These are phyloP conservation scores for Silurus glanis DNA, from an alignment of 2,113 vertebrate species.

Conservation along the genomic window DNA sequence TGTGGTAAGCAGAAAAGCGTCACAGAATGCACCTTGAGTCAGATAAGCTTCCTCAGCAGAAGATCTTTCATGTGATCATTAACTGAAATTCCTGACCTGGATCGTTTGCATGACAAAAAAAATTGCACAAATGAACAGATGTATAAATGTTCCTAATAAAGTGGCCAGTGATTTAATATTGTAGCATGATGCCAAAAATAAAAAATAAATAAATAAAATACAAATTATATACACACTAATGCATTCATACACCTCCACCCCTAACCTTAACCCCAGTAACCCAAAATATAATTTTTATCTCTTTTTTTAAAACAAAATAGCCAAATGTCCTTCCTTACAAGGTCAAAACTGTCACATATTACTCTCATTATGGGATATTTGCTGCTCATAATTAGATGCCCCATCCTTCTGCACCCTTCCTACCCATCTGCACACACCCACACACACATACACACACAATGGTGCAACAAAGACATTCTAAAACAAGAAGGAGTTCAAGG, in stretches of 20 bases:
- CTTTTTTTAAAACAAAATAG: not conserved
- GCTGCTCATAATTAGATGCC: not conserved
- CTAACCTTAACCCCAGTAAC: not conserved
- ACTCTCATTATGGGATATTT: not conserved
- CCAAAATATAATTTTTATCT: not conserved
- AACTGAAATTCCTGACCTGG: not conserved
- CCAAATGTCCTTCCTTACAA: not conserved
- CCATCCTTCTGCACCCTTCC: not conserved
- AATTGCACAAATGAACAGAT: not conserved
- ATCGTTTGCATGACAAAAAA: not conserved
- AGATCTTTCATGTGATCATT: not conserved
- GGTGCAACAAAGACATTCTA: slow-evolving; percentile 48
- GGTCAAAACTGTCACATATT: not conserved
- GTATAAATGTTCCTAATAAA: not conserved
- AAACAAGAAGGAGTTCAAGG: slow-evolving; percentile 51
- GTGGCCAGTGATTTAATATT: not conserved
- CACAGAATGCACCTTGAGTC: not conserved
- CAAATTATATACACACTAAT: not conserved
- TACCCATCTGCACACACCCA: not conserved
- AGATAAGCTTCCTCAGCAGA: not conserved
- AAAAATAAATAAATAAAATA: not conserved
- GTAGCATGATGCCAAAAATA: not conserved
- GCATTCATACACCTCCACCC: not conserved
- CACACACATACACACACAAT: slow-evolving; percentile 8
- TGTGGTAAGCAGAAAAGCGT: not conserved